These are phyloP conservation scores for Malthinus flaveolus DNA, from an alignment of 2,888 invertebrate species.

Conservation along the genomic window DNA sequence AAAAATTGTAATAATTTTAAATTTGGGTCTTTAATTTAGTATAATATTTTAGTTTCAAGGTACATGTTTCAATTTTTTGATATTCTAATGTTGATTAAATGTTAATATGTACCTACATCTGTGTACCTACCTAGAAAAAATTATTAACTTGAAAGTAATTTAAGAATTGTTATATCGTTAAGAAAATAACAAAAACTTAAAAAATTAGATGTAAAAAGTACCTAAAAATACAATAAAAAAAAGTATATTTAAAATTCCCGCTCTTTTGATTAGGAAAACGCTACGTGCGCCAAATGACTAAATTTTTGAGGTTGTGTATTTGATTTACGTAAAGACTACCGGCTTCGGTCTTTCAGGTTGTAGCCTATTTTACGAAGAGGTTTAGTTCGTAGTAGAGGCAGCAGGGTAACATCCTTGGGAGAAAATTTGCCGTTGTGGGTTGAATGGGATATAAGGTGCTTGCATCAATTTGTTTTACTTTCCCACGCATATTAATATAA, in stretches of 20 bases:
- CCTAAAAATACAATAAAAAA: neutral
- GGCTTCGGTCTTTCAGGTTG: slow-evolving; percentile 27
- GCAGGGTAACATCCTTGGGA: slow-evolving; percentile 23
- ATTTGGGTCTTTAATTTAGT: no score
- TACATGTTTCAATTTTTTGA: no score
- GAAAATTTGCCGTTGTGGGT: slow-evolving; percentile 9
- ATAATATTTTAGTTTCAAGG: no score
- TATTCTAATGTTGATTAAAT: no score
- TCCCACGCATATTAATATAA: slow-evolving; percentile 34
- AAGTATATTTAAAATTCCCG: slow-evolving; percentile 14
- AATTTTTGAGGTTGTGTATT: slow-evolving; percentile 26
- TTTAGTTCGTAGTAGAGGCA: slow-evolving; percentile 23
- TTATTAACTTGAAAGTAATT: no score
- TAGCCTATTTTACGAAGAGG: slow-evolving; percentile 18
- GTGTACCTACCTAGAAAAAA: no score
- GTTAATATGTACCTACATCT: no score
- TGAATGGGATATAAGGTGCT: slow-evolving; percentile 34
- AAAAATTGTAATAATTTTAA: no score
- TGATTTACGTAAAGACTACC: slow-evolving; percentile 35
- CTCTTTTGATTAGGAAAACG: slow-evolving; percentile 24
- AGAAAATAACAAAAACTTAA: no score
- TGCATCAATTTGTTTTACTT: slow-evolving; percentile 24
- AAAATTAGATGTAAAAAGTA: no score
- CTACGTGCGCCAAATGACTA: slow-evolving; percentile 33
- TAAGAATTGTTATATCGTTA: no score